Conservation (phyloP, 2,888 invertebrate species). For the Conus canariensis region DNA sequence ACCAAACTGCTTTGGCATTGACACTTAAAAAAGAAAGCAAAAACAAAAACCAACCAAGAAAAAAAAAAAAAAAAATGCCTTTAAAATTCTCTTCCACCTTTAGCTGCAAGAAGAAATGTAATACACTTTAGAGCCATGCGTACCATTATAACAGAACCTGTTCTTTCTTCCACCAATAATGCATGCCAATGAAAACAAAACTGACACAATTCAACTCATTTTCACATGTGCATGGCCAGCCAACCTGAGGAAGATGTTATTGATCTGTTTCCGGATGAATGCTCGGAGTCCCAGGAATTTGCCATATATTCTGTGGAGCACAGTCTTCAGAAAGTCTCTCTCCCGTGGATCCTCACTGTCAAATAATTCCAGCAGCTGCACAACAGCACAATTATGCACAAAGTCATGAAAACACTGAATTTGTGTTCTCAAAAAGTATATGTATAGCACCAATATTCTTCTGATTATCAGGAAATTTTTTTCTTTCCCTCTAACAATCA, state of each 20-base stretch:
- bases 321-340: constrained; percentile 98
- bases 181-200: not conserved
- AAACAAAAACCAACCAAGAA: too few species aligned
- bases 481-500: too few species aligned
- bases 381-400: not conserved
- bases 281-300: constrained; percentile 99
- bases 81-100: too few species aligned
- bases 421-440: too few species aligned
- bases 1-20: too few species aligned
- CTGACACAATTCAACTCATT: not conserved
- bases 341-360: constrained; percentile 99
- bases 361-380: constrained; percentile 96
- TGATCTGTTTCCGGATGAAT: constrained; percentile 99
- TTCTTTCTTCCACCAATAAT: not conserved
- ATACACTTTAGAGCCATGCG: too few species aligned
- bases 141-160: too few species aligned
- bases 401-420: not conserved
- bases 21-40: too few species aligned
- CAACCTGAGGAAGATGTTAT: constrained; percentile 96
- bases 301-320: constrained; percentile 99
- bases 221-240: not conserved
- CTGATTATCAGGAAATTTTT: too few species aligned
- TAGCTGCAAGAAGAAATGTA: too few species aligned
- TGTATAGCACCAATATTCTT: too few species aligned
- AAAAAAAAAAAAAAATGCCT: too few species aligned